phyloP scores from a whole-genome alignment of 2,797 vertebrate species.

The Lates japonicus region DNA sequence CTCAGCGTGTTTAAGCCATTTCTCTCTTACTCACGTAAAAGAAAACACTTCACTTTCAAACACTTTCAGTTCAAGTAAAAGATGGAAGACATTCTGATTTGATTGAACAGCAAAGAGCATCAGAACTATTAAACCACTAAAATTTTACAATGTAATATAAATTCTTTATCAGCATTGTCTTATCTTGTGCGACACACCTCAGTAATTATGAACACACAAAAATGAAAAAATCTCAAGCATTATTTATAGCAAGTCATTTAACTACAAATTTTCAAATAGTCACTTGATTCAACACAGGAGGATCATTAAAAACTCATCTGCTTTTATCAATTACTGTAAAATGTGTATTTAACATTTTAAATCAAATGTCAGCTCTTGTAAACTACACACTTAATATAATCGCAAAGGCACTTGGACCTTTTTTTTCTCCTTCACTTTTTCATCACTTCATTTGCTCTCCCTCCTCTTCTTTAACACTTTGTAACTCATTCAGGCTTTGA shows the following conservation, averaged over 20 bases:
- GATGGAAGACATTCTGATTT: slow-evolving; percentile 21
- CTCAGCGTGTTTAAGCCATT: not conserved
- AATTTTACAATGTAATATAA: not conserved
- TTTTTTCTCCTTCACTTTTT: slow-evolving; percentile 1
- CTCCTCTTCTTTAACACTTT: not conserved
- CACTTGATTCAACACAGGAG: slow-evolving; percentile 24
- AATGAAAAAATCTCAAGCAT: not conserved
- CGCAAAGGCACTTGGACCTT: slow-evolving; percentile 19
- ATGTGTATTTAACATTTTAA: not conserved
- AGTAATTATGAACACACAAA: slow-evolving; percentile 23
- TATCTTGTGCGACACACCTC: slow-evolving; percentile 28
- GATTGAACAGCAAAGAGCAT: slow-evolving; percentile 12
- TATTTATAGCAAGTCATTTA: slow-evolving; percentile 4
- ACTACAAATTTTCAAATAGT: slow-evolving; percentile 3
- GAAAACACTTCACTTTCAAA: slow-evolving; percentile 6
- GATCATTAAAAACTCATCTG: slow-evolving; percentile 21
- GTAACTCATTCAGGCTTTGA: not conserved
- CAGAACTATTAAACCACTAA: not conserved
- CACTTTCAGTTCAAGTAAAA: slow-evolving; percentile 45
- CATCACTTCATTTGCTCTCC: slow-evolving; percentile 3
- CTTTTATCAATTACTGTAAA: slow-evolving; percentile 7
- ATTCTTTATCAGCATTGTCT: not conserved
- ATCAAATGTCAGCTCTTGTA: slow-evolving; percentile 17
- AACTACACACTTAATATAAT: slow-evolving; percentile 29
- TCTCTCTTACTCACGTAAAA: not conserved